Conservation (phyloP, 1,140 invertebrate species). For the Pachypeltis micranthus region DNA sequence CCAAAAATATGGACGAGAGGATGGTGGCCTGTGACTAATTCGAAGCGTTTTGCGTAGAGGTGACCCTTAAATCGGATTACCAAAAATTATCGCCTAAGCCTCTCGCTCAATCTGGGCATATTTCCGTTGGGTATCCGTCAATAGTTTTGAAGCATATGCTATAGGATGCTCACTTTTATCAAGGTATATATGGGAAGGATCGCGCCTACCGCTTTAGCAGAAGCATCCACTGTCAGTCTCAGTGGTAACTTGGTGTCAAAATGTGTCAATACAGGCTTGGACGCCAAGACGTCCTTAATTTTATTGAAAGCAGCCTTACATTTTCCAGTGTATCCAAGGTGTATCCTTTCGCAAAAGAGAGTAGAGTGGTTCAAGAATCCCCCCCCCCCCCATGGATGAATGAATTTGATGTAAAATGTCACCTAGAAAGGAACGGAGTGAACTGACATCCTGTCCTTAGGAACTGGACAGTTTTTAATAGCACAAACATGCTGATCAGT, state of each 20-base stretch:
- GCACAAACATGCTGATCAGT: conserved; percentile 1
- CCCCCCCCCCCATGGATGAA: conserved; percentile 13
- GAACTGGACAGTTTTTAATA: background rate
- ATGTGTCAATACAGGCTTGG: conserved; percentile 23
- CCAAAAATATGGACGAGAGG: background rate
- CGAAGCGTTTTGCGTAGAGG: background rate
- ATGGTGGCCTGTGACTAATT: background rate
- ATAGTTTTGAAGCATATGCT: conserved; percentile 32
- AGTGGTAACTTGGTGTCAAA: conserved; percentile 28
- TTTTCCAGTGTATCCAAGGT: too few species aligned
- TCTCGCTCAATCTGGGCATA: conserved; percentile 43
- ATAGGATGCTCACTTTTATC: conserved; percentile 31
- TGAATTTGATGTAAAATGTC: conserved; percentile 23
- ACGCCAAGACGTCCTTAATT: conserved; percentile 18
- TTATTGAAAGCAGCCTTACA: conserved; percentile 20
- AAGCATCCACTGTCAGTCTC: conserved; percentile 30
- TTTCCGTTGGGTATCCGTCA: conserved; percentile 36
- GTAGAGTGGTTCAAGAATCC: conserved; percentile 20
- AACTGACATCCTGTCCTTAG: background rate
- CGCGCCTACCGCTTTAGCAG: conserved; percentile 28
- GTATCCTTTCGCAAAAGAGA: conserved; percentile 20
- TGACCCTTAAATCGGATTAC: conserved; percentile 25
- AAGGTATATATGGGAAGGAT: conserved; percentile 31
- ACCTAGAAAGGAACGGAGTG: conserved; percentile 19
- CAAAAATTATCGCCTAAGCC: conserved; percentile 37